Evolutionary conservation across 2,888 invertebrate genomes (phyloP), one percentile per base, ranked within the genome.

Genomic region (Acanthacorydalis orientalis): DNA sequence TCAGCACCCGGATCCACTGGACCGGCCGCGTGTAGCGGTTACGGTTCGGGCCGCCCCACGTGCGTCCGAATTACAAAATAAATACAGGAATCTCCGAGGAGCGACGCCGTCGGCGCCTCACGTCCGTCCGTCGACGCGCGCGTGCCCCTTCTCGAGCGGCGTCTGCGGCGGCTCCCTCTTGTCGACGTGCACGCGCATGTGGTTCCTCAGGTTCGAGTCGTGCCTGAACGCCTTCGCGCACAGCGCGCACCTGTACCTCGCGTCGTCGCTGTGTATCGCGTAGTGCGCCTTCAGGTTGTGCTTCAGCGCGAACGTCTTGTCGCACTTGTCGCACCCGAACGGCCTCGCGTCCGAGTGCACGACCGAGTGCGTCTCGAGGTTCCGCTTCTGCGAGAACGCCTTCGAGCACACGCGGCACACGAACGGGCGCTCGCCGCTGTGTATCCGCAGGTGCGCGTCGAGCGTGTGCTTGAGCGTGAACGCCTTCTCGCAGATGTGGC

Each of bases 401-500:
- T 90, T 75, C 34, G 82, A 68, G 64, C 93, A 93, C 41, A 90
- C 80, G 63, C 89, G 88, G 61, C 92, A 93, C 50, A 85, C 84
- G 63, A 91, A 93, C 0, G 92, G 92, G 1, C 90, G 69, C 60
- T 93, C 92, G 0, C 91, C 91, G 0, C 88, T 87, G 63, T 95
- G 93, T 0, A 91, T 91, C 14, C 91, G 72, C 89, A 93, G 92
- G 65, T 95, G 93, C 0, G 12, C 31, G 11, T 12, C 15, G 16
- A 42, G 23, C 16, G 14, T 16, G 23, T 15, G 31, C n/a, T 95
- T 93, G 1, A 95, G 95, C 31, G 95, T 95, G 65, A 96, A 96
- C 2, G 92, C 92, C 60, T 89, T 93, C 59, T 89, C 88, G 65
- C 96, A 96, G n/a, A 93, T 75, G 1, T 84, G 80, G 60, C 95